Evolutionary conservation across 2,888 invertebrate genomes (phyloP).

Genomic region (Torymus aiolomorphi): DNA sequence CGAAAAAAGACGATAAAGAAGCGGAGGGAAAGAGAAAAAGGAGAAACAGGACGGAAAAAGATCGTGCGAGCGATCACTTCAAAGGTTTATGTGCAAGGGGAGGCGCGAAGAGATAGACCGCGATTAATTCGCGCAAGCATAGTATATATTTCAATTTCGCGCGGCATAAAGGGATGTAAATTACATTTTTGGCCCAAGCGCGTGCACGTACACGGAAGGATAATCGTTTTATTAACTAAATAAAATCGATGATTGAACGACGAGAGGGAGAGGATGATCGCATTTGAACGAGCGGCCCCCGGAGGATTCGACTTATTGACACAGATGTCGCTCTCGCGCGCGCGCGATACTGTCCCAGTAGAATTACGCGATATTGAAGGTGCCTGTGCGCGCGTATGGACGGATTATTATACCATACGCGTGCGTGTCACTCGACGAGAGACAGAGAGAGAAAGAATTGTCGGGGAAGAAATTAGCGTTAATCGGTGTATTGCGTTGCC

Average conservation of each 20-base stretch:
- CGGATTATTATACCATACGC: too few relatives aligned
- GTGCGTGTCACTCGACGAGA: background rate
- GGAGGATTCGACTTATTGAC: slow-evolving; percentile 73
- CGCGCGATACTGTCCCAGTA: slow-evolving; percentile 22
- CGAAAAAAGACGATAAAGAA: background rate
- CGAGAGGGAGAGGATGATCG: slow-evolving; percentile 67
- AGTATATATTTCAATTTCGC: slow-evolving; percentile 74
- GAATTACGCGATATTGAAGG: slow-evolving; percentile 42
- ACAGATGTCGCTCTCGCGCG: slow-evolving; percentile 71
- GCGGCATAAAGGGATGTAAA: slow-evolving; percentile 75
- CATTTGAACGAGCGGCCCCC: slow-evolving; percentile 63
- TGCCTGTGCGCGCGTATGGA: background rate
- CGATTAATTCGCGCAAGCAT: slow-evolving; percentile 71
- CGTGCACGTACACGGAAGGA: slow-evolving; percentile 59
- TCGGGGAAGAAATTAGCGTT: slow-evolving; percentile 7
- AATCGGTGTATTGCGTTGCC: slow-evolving; percentile 28
- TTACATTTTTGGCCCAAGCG: slow-evolving; percentile 75
- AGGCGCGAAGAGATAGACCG: background rate
- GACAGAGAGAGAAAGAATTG: background rate
- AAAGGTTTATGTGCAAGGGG: slow-evolving; percentile 33
- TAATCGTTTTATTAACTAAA: slow-evolving; percentile 76
- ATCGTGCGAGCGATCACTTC: slow-evolving; percentile 22
- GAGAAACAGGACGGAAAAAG: background rate
- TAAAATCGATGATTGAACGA: slow-evolving; percentile 74
- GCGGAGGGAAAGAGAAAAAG: background rate